A percentile compares a stretch with the other conserved stretches of the same genome.
Evolutionary conservation across 2,888 invertebrate species (phyloP).

Genomic region (Nezara viridula): DNA sequence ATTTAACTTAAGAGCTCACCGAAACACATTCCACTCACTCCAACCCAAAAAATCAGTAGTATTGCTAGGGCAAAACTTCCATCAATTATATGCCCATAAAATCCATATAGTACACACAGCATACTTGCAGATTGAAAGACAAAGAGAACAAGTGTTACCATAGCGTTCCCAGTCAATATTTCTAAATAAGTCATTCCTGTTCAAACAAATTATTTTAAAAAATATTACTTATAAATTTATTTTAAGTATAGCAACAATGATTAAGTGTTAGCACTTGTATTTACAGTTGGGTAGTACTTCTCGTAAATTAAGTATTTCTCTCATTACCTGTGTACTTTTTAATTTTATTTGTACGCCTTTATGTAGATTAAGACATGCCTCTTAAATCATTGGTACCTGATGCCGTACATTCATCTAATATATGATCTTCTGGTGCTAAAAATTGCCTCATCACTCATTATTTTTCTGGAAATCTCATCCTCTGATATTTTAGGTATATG

Average conservation of each 20-base stretch:
- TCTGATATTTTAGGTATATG: too few relatives aligned
- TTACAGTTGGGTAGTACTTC: too few relatives aligned
- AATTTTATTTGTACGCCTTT: too few relatives aligned
- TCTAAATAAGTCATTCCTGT: slow-evolving; percentile 63
- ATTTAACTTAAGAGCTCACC: not conserved
- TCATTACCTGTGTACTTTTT: too few relatives aligned
- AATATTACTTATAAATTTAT: not conserved
- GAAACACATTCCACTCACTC: slow-evolving; percentile 1
- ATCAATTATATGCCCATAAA: not conserved
- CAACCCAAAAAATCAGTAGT: not conserved
- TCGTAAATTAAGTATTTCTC: too few relatives aligned
- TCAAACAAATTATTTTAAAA: slow-evolving; percentile 1
- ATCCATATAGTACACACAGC: not conserved
- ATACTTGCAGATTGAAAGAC: slow-evolving; percentile 65
- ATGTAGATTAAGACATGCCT: too few relatives aligned
- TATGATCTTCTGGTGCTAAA: too few relatives aligned
- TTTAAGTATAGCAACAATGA: not conserved
- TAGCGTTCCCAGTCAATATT: slow-evolving; percentile 66
- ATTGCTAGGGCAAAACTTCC: not conserved
- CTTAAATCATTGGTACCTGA: too few relatives aligned
- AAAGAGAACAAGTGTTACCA: slow-evolving; percentile 66
- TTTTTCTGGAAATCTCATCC: too few relatives aligned
- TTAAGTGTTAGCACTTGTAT: not conserved
- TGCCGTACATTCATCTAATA: too few relatives aligned
- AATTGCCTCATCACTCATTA: too few relatives aligned